Evolutionary conservation across 2,797 vertebrate species (phyloP).

Genomic region (Natrix natrix): DNA sequence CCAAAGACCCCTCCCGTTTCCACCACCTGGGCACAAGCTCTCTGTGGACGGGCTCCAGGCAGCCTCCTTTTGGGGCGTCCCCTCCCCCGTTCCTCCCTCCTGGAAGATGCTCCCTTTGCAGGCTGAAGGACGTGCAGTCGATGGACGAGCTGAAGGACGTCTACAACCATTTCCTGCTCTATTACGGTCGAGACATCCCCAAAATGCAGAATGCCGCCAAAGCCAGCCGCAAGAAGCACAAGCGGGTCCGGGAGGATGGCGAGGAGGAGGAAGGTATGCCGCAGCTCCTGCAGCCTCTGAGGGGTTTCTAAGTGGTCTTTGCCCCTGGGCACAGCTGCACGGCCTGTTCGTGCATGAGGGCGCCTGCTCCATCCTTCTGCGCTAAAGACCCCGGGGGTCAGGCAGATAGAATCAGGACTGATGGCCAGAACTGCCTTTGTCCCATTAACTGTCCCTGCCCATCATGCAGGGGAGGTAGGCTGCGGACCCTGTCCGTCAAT

Average conservation of each 20-base stretch:
- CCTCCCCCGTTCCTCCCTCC: not conserved
- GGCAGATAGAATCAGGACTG: too few species aligned
- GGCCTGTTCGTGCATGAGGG: not conserved
- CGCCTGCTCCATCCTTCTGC: not conserved
- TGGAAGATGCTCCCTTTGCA: conserved; percentile 41
- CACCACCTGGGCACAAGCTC: not conserved
- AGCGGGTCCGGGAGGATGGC: conserved; percentile 87
- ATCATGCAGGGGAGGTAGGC: too few species aligned
- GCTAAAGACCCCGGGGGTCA: not conserved
- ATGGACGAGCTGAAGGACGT: conserved; percentile 95
- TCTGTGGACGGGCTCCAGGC: not conserved
- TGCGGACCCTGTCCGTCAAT: not conserved
- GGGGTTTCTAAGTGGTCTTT: rapidly evolving
- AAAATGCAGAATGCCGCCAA: conserved; percentile 98
- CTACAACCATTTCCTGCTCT: conserved; percentile 97
- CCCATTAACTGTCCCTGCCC: not conserved
- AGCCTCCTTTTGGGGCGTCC: not conserved
- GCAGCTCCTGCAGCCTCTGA: not conserved
- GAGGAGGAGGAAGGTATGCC: conserved; percentile 84
- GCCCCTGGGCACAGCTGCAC: not conserved
- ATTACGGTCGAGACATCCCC: conserved; percentile 97
- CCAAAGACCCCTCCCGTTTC: not conserved
- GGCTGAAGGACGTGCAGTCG: conserved; percentile 95
- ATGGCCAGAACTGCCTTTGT: not conserved
- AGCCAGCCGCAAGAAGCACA: conserved; percentile 86